Base-by-base conservation (phyloP, 1,140 invertebrate species). In the Aphaenogaster floridana region DNA sequence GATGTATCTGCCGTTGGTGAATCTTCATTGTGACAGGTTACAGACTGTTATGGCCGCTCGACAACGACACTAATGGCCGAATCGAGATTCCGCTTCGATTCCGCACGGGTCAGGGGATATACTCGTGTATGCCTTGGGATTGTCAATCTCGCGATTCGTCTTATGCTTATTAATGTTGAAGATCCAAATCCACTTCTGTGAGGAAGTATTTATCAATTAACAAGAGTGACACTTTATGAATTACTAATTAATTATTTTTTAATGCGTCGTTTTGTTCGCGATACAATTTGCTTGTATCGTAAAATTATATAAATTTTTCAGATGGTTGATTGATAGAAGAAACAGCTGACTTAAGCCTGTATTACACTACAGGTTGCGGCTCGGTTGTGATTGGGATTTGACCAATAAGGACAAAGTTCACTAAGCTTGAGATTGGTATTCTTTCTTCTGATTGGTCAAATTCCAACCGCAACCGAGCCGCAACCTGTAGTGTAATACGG, bases 11-110 rank as follows among this genome's bases (percentile, higher is more conserved):
- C 36, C 78, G 63, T 74, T 63, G 69, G 69, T 48, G 80, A 76
- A 76, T 84, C 80, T 48, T 84, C 80, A 84, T 84, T 84, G 80
- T 76, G 80, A 84, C 80, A 84, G 80, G 17, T 61, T 84, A 76
- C 80, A 76, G 48, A 84, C 69, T 84, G 80, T 84, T 84, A 84
- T 84, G 80, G 80, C 80, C 69, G 69, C 42, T 61, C 80, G 57
- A 48, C 69, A 61, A 61, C 69, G 80, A 76, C 68, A 21, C 69
- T 74, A 74, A 81, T 69, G 61, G 48, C 45, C 78, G 48, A 80
- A 54, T 84, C 80, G 80, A 28, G 42, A 84, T 48, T 61, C 21
- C 52, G 52, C 52, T 34, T 74, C 68, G 42, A 54, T 71, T 45
- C 15, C 42, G 45, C 21, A 11, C 3, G 39, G n/a, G 13, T 42